Base-by-base conservation (phyloP, 2,797 vertebrate species). In the Cossypha dichroa region DNA sequence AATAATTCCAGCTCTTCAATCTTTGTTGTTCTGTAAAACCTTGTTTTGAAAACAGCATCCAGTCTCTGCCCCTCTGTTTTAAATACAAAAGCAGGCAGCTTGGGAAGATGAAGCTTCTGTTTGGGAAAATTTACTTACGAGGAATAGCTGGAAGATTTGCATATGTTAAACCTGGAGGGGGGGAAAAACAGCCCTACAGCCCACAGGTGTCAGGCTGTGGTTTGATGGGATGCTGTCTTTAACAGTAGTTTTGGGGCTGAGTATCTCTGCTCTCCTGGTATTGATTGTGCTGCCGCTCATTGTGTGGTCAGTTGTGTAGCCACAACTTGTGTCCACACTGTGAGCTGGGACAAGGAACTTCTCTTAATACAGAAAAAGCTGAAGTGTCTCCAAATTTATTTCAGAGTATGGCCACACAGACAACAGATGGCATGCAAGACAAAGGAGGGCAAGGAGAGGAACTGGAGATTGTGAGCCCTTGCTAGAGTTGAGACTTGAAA, bases 71-170 rank as follows among this genome's bases (percentile, higher is more conserved):
- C 5, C 58, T 75, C 26, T 85, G 0, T 60, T 95, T 94, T 90
- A 85, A 67, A 75, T 60, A 85, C 22, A 68, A 74, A 93, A 93
- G 31, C 26, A 36, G 25, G 11, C 0, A 0, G 41, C 68, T 93
- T 73, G 34, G 31, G 68, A 88, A 74, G n/a, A 67, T 58, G 48
- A 85, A 77, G 15, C 38, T 91, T 88, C 68, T 80, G 13, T 87
- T 94, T 82, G 72, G 63, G 55, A 92, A 91, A 48, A 78, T 81
- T 88, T 26, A 48, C 31, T 76, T 56, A 46, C 0, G 6, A 80
- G 68, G 54, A 91, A 76, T 85, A 85, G 56, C 40, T 80, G 76
- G 68, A 86, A 88, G 36, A 79, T 96, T 85, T 91, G 60, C 62
- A 7, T 91, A 49, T 21, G 12, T 76, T 85, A 88, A 83, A 85